These are phyloP conservation scores for Adoxophyes honmai DNA, from an alignment of 1,140 invertebrate genomes.

Conservation along the genomic window DNA sequence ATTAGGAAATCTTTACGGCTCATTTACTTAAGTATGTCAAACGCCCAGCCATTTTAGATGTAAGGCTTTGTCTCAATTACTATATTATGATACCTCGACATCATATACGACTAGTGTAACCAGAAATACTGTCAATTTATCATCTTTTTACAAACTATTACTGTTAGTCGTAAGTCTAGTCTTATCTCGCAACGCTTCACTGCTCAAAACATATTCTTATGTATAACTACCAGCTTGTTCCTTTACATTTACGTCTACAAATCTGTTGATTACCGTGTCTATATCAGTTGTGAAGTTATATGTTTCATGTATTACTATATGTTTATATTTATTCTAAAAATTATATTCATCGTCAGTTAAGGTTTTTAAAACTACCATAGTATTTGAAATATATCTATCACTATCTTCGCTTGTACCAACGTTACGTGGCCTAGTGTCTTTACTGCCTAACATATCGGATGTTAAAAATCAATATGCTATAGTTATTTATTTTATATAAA, in stretches of 20 bases:
- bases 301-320: neutral
- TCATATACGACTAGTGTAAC: constrained; percentile 50
- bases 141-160: constrained; percentile 57
- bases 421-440: constrained; percentile 49
- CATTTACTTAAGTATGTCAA: constrained; percentile 5
- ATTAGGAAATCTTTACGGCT: too few relatives aligned
- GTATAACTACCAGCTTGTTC: constrained; percentile 16
- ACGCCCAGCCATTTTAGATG: constrained; percentile 20
- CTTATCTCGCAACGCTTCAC: constrained; percentile 27
- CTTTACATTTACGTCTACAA: constrained; percentile 20
- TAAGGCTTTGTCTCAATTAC: constrained; percentile 49
- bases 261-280: constrained; percentile 18
- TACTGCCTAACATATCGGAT: constrained; percentile 67
- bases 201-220: constrained; percentile 26
- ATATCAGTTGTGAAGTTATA: neutral
- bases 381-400: constrained; percentile 1
- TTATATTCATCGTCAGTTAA: too few relatives aligned
- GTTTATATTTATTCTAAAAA: too few relatives aligned
- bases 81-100: constrained; percentile 30
- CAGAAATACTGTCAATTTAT: constrained; percentile 69
- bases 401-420: constrained; percentile 18
- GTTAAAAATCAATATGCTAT: constrained; percentile 48
- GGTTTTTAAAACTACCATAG: constrained; percentile 3
- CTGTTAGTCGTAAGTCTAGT: constrained; percentile 34
- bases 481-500: constrained; percentile 46